These are phyloP conservation scores for Sinhomidia bicolor DNA, from an alignment of 2,888 invertebrate species.

Conservation along the genomic window DNA sequence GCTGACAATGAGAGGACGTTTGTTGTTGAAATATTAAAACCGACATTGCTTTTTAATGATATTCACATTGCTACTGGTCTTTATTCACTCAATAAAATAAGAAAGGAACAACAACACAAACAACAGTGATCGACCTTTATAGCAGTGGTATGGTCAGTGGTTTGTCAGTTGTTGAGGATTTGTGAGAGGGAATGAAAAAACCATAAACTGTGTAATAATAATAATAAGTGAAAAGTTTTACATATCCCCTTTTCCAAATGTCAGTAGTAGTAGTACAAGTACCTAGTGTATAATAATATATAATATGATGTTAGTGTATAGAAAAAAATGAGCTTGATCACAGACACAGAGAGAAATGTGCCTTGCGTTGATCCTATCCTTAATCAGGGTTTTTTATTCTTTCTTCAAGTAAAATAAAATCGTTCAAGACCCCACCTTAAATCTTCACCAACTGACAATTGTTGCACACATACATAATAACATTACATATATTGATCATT, in stretches of 20 bases:
- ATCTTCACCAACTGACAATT: slow-evolving; percentile 73
- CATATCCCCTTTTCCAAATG: neutral
- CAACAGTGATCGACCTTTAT: slow-evolving; percentile 46
- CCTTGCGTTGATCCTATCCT: neutral
- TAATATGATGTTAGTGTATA: neutral
- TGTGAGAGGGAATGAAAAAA: slow-evolving; percentile 28
- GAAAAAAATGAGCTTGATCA: neutral
- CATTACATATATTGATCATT: slow-evolving; percentile 54
- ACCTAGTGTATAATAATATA: too few species aligned
- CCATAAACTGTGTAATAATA: slow-evolving; percentile 18
- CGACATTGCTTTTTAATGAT: slow-evolving; percentile 68
- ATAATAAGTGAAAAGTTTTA: neutral
- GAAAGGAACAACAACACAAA: slow-evolving; percentile 34
- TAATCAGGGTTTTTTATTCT: slow-evolving; percentile 42
- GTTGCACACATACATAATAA: slow-evolving; percentile 61
- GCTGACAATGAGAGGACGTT: slow-evolving; percentile 52
- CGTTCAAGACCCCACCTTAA: slow-evolving; percentile 71
- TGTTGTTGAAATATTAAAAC: slow-evolving; percentile 66
- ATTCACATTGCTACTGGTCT: slow-evolving; percentile 72
- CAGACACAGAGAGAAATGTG: neutral
- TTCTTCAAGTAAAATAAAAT: slow-evolving; percentile 18
- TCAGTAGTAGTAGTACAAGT: neutral
- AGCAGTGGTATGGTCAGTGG: slow-evolving; percentile 40
- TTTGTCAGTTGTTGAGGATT: neutral
- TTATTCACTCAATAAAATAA: slow-evolving; percentile 52